Evolutionary conservation across 2,888 invertebrate species (phyloP).

Genomic region (Eubasilissa splendida): DNA sequence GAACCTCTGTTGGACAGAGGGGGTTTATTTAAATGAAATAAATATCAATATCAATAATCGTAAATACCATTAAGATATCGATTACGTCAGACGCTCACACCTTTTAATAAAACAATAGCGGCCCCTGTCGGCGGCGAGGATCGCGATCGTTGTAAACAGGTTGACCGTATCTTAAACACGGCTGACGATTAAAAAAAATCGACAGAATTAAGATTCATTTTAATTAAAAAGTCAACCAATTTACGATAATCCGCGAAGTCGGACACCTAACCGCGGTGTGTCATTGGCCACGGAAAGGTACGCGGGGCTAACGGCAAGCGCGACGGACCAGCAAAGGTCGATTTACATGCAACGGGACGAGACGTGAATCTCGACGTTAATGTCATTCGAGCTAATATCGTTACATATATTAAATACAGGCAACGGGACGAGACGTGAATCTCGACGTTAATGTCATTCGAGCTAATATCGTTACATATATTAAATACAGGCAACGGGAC

Average conservation of each 20-base stretch:
- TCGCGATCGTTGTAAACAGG: not conserved
- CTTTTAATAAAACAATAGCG: not conserved
- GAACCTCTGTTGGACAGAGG: no score
- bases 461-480: no score
- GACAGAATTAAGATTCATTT: constrained; percentile 42
- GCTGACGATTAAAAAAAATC: constrained; percentile 17
- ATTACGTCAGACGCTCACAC: not conserved
- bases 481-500: no score
- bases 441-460: no score
- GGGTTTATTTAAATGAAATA: no score
- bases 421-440: no score
- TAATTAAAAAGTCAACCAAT: constrained; percentile 34
- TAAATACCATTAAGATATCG: no score
- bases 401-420: no score
- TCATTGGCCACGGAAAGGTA: not conserved
- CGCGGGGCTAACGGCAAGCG: not conserved
- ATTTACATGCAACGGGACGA: no score
- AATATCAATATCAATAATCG: no score
- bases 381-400: no score
- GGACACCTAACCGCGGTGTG: constrained; percentile 1
- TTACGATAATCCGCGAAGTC: constrained; percentile 18
- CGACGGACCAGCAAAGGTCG: not conserved
- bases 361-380: no score
- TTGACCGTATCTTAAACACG: constrained; percentile 16
- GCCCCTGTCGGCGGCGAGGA: not conserved